Conservation (phyloP, 2,797 vertebrate species). For the Chelon labrosus region DNA sequence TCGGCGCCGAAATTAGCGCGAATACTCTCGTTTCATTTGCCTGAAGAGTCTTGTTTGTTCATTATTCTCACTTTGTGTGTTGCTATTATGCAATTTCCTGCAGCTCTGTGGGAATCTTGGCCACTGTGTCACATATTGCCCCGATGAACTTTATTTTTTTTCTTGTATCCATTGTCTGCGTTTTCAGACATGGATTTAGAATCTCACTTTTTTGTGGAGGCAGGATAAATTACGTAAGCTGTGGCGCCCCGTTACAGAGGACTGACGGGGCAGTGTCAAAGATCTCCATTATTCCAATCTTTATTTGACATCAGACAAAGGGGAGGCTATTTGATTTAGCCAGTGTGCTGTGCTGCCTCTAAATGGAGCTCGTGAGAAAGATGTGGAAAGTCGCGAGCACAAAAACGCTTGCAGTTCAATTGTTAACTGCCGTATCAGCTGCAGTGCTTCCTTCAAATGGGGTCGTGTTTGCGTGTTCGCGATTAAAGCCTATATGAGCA, state of each 20-base stretch:
- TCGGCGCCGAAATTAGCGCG: not conserved
- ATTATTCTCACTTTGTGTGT: constrained; percentile 5
- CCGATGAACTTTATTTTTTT: not conserved
- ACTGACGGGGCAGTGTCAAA: not conserved
- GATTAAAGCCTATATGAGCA: too few species aligned
- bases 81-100: constrained; percentile 13
- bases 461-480: too few species aligned
- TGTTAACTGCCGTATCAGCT: too few species aligned
- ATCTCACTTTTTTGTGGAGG: not conserved
- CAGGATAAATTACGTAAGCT: not conserved
- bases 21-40: not conserved
- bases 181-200: not conserved
- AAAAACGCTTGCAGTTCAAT: too few species aligned
- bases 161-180: not conserved
- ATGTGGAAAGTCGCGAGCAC: too few species aligned
- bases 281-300: not conserved
- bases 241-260: too few species aligned
- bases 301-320: too few species aligned
- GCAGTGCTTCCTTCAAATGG: too few species aligned
- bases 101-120: constrained; percentile 16
- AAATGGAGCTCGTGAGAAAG: too few species aligned
- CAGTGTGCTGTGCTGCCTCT: too few species aligned
- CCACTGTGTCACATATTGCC: constrained; percentile 14
- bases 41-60: not conserved
- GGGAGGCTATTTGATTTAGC: too few species aligned